These are phyloP conservation scores for Protodeltote pygarga DNA, from an alignment of 2,888 invertebrate genomes.

Conservation along the genomic window DNA sequence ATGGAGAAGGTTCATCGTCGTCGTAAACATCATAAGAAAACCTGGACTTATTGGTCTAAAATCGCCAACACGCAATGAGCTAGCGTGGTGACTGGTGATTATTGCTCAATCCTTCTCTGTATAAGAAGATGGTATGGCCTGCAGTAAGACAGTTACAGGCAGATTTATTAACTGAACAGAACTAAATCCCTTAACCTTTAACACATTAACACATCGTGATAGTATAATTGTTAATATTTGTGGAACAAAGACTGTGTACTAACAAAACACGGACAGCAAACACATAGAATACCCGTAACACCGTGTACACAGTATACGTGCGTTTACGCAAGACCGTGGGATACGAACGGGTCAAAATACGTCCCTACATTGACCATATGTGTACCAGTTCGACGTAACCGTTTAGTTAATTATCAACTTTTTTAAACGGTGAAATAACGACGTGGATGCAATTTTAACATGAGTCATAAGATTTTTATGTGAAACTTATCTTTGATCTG, in stretches of 20 bases:
- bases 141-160: no score
- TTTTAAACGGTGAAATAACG: constrained; percentile 39
- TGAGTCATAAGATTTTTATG: constrained; percentile 46
- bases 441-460: constrained; percentile 42
- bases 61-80: no score
- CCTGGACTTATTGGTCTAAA: no score
- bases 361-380: constrained; percentile 48
- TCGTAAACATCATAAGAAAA: no score
- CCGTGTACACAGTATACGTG: constrained; percentile 30
- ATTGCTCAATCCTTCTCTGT: no score
- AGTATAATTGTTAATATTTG: constrained; percentile 42
- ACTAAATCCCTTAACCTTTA: constrained; percentile 26
- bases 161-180: not conserved
- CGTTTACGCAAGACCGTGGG: constrained; percentile 70
- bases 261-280: constrained; percentile 33
- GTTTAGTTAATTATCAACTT: constrained; percentile 43
- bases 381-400: constrained; percentile 43
- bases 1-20: no score
- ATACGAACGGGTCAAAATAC: constrained; percentile 51
- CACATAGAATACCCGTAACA: constrained; percentile 31
- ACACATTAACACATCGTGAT: constrained; percentile 30
- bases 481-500: constrained; percentile 42
- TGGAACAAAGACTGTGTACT: constrained; percentile 34
- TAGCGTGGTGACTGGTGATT: no score
- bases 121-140: no score